Conservation (phyloP, 1,140 invertebrate genomes). For the Oppia nitens region DNA sequence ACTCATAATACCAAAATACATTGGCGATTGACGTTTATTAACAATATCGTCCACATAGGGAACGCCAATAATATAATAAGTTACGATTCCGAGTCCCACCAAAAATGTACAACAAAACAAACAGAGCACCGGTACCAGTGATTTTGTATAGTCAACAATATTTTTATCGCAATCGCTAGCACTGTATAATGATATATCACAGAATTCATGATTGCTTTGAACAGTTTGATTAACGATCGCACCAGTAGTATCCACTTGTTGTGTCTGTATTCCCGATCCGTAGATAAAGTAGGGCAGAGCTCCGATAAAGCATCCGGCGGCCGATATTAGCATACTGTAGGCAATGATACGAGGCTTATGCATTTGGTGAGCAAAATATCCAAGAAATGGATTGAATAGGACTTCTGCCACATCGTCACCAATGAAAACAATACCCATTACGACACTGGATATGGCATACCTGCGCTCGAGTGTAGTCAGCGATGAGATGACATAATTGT, state of each 20-base stretch:
- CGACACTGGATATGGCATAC: no score
- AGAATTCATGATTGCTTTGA: no score
- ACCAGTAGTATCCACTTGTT: background rate
- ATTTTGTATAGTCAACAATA: no score
- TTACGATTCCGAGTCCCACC: slow-evolving; percentile 17
- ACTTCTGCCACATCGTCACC: no score
- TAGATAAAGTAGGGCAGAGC: slow-evolving; percentile 48
- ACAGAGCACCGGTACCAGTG: slow-evolving; percentile 8
- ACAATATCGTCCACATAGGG: slow-evolving; percentile 27
- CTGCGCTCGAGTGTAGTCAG: no score
- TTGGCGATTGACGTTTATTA: slow-evolving; percentile 22
- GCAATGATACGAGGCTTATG: no score
- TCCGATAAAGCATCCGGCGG: slow-evolving; percentile 27
- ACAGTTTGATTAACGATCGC: no score
- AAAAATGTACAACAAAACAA: slow-evolving; percentile 18
- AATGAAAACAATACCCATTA: no score
- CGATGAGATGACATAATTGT: slow-evolving; percentile 54
- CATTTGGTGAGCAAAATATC: no score
- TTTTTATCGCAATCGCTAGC: no score
- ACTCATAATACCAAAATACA: slow-evolving; percentile 20
- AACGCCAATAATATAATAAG: slow-evolving; percentile 22
- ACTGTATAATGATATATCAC: no score
- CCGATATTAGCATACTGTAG: slow-evolving; percentile 44
- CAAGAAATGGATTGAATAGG: no score
- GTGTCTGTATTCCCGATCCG: slow-evolving; percentile 29